Evolutionary conservation across 2,113 vertebrate species (phyloP).

Genomic region (Erythrocercus mccallii): DNA sequence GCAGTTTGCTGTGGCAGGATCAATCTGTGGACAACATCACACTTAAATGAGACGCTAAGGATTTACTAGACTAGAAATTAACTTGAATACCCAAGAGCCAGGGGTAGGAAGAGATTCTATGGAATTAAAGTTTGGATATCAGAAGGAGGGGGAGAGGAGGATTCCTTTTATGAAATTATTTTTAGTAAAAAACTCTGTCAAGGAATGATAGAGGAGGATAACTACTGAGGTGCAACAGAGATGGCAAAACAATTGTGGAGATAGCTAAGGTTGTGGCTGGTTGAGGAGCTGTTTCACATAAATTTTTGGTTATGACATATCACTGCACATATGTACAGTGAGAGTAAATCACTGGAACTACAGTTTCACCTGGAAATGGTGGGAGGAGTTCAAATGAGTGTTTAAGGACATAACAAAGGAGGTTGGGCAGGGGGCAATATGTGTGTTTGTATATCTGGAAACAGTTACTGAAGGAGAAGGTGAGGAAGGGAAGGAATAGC

Average conservation of each 20-base stretch:
- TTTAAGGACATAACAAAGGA: background rate
- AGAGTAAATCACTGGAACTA: background rate
- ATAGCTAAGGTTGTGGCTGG: background rate
- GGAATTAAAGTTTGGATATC: background rate
- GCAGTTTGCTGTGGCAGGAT: background rate
- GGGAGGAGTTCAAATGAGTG: background rate
- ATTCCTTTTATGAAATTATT: background rate
- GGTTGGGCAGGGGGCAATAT: background rate
- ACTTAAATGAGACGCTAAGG: background rate
- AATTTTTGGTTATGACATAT: background rate
- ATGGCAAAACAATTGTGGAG: background rate
- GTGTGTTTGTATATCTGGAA: background rate
- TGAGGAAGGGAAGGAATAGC: background rate
- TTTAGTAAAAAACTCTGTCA: background rate
- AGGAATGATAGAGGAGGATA: background rate
- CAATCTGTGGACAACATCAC: background rate
- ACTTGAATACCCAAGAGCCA: background rate
- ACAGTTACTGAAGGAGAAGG: background rate
- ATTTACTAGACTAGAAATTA: background rate
- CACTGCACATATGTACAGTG: fast-evolving
- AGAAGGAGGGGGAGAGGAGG: background rate
- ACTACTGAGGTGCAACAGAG: background rate
- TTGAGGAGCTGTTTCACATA: background rate
- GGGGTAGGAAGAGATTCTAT: background rate
- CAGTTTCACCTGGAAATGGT: background rate